Evolutionary conservation across 2,888 invertebrate species (phyloP).

Genomic region (Coleophora flavipennella): DNA sequence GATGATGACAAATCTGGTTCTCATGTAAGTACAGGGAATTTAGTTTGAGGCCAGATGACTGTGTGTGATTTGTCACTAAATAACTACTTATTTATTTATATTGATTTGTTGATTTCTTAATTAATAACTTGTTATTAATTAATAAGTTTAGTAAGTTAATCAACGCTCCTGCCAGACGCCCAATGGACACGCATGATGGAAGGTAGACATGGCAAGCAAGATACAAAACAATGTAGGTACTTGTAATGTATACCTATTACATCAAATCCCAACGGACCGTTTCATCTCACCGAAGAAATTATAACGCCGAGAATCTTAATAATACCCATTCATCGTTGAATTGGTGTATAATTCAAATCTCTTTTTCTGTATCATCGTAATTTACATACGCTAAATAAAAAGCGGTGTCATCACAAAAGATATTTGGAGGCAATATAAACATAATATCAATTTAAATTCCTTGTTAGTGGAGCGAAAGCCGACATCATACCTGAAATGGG

Average conservation of each 20-base stretch:
- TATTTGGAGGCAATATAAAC: slow-evolving; percentile 73
- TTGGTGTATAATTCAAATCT: slow-evolving; percentile 67
- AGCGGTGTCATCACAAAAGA: slow-evolving; percentile 74
- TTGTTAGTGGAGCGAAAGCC: slow-evolving; percentile 72
- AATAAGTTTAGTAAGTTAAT: too few species aligned
- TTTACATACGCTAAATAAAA: slow-evolving; percentile 73
- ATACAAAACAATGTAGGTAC: too few species aligned
- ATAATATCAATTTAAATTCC: slow-evolving; percentile 74
- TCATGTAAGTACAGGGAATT: too few species aligned
- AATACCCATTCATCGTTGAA: slow-evolving; percentile 56
- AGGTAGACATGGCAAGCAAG: too few species aligned
- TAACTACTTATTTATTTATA: too few species aligned
- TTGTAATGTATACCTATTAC: slow-evolving; percentile 12
- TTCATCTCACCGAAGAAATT: slow-evolving; percentile 39
- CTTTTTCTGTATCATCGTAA: slow-evolving; percentile 67
- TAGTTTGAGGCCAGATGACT: too few species aligned
- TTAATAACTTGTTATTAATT: too few species aligned
- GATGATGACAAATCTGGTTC: too few species aligned
- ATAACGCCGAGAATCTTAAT: slow-evolving; percentile 50
- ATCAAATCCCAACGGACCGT: slow-evolving; percentile 23
- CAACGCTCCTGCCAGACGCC: too few species aligned
- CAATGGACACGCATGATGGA: too few species aligned
- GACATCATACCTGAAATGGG: slow-evolving; percentile 66
- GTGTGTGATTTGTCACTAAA: too few species aligned
- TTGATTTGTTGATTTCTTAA: too few species aligned